phyloP scores from a whole-genome alignment of 2,113 vertebrate genomes.

The Carlito syrichta region DNA sequence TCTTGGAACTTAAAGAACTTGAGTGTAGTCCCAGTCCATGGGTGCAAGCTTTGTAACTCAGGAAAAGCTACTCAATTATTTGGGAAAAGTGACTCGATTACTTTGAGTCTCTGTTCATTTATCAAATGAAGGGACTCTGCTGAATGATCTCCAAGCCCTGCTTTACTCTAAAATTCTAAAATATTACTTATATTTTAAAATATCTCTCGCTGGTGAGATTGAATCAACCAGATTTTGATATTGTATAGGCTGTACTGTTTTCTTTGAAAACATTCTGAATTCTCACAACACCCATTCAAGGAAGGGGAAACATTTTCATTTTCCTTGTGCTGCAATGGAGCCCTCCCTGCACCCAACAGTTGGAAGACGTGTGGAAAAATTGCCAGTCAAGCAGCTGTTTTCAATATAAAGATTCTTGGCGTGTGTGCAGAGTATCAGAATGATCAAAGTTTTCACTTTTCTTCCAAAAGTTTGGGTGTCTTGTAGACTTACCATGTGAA shows the following conservation, averaged over 20 bases:
- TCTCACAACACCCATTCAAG: conserved; percentile 28
- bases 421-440: conserved; percentile 1
- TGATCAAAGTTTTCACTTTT: conserved; percentile 50
- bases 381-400: conserved; percentile 31
- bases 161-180: conserved; percentile 9
- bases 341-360: not conserved
- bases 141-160: not conserved
- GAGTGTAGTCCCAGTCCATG: not conserved
- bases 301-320: not conserved
- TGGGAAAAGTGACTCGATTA: not conserved
- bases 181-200: conserved; percentile 1
- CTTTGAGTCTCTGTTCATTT: not conserved
- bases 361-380: conserved; percentile 30
- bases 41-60: rapidly evolving
- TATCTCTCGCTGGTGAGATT: not conserved
- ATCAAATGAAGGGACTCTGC: not conserved
- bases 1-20: not conserved
- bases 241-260: not conserved
- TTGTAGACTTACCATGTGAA: conserved; percentile 14
- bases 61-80: not conserved
- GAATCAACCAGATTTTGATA: not conserved
- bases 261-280: conserved; percentile 46
- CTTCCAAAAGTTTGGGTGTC: conserved; percentile 16
- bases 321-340: not conserved
- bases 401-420: conserved; percentile 27